A percentile compares a stretch with the other conserved stretches of the same genome.
These are phyloP conservation scores for Eurytoma adleriae DNA, from an alignment of 2,888 invertebrate genomes.

Conservation along the genomic window DNA sequence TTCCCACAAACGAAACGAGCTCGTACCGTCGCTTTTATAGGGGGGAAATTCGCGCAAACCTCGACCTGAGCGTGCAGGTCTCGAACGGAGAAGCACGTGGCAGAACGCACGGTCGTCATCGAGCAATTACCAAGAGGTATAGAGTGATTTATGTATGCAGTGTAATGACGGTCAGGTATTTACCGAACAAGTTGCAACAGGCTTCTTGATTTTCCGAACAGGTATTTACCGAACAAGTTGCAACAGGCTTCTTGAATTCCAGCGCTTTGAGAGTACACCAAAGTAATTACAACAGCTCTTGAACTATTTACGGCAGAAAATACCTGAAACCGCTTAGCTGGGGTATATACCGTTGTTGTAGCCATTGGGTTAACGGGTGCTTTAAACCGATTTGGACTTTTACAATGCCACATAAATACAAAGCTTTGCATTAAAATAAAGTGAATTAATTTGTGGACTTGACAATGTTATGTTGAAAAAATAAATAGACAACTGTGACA, in stretches of 20 bases:
- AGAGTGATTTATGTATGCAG: too few species aligned
- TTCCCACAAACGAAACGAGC: background rate
- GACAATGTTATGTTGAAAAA: background rate
- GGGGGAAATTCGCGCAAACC: background rate
- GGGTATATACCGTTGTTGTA: background rate
- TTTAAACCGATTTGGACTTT: background rate
- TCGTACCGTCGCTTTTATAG: background rate
- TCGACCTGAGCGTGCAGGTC: background rate
- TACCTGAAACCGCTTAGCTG: background rate
- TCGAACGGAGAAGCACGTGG: background rate
- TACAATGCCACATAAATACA: background rate
- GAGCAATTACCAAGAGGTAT: background rate
- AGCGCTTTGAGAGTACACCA: too few species aligned
- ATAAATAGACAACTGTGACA: background rate
- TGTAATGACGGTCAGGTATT: background rate
- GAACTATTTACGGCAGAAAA: conserved; percentile 20
- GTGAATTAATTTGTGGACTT: background rate
- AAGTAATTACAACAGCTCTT: conserved; percentile 3
- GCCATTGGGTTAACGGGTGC: background rate
- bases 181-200: conserved; percentile 3
- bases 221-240: conserved; percentile 4
- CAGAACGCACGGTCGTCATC: background rate
- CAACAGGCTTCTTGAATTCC: background rate
- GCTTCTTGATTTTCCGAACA: background rate
- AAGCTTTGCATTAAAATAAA: background rate